These are phyloP conservation scores for Rhabdomys pumilio DNA, from an alignment of 2,797 vertebrate species.

Conservation along the genomic window DNA sequence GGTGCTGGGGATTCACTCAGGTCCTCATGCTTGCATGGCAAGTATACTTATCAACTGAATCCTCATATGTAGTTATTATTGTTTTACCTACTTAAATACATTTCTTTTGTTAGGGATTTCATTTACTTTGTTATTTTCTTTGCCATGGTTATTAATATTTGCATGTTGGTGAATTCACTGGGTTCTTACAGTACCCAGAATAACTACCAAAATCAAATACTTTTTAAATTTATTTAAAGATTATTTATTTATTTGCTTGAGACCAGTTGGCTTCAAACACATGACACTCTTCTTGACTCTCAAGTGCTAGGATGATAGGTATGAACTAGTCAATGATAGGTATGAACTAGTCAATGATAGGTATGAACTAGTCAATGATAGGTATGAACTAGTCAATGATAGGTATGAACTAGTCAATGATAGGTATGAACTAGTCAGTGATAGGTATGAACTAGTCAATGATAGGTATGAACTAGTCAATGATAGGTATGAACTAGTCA, in stretches of 20 bases:
- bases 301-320: background rate
- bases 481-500: too few species aligned
- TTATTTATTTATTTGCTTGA: background rate
- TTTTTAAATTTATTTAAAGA: background rate
- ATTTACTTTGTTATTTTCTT: constrained; percentile 28
- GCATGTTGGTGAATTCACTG: background rate
- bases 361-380: background rate
- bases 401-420: too few species aligned
- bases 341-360: background rate
- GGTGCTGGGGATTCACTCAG: background rate
- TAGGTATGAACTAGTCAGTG: background rate
- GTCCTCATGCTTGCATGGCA: background rate
- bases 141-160: constrained; percentile 18
- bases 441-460: background rate
- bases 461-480: too few species aligned
- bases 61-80: background rate
- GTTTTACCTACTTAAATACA: constrained; percentile 8
- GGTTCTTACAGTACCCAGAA: background rate
- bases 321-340: background rate
- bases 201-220: background rate
- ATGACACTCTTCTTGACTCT: background rate
- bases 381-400: too few species aligned
- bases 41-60: background rate
- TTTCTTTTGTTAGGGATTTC: constrained; percentile 3
- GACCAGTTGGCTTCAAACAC: background rate